These are phyloP conservation scores for Lasaia peninsularis DNA, from an alignment of 1,140 invertebrate species.

Conservation along the genomic window DNA sequence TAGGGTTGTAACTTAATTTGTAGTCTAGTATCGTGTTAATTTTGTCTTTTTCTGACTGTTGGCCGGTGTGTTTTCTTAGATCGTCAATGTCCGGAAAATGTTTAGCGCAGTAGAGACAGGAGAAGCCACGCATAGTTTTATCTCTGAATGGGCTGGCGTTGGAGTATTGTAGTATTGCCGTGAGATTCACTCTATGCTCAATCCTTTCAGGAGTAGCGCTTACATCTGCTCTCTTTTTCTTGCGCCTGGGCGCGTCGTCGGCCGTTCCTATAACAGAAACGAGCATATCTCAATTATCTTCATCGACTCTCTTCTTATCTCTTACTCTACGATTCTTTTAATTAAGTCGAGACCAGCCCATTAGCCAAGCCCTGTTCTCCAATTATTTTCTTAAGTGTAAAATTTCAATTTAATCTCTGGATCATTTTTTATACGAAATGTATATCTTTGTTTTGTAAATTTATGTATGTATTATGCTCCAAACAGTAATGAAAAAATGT, in stretches of 20 bases:
- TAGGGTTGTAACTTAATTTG: constrained; percentile 67
- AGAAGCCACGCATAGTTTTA: constrained; percentile 63
- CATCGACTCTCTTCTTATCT: constrained; percentile 44
- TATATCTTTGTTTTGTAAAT: no score
- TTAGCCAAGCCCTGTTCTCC: constrained; percentile 7
- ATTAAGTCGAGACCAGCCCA: constrained; percentile 23
- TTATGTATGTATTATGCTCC: no score
- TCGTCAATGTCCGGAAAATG: constrained; percentile 53
- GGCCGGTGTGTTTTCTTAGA: constrained; percentile 50
- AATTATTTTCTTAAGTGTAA: neutral
- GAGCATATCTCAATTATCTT: constrained; percentile 68
- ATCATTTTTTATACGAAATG: no score
- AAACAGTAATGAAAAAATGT: no score
- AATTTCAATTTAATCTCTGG: no score
- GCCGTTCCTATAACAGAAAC: constrained; percentile 72
- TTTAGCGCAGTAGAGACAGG: constrained; percentile 66
- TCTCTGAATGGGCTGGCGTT: constrained; percentile 68
- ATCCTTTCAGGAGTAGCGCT: constrained; percentile 67
- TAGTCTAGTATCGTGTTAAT: constrained; percentile 66
- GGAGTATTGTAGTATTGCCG: constrained; percentile 62
- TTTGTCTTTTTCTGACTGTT: constrained; percentile 57
- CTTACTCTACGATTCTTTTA: constrained; percentile 31
- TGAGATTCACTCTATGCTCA: constrained; percentile 68
- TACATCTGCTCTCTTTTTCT: constrained; percentile 52
- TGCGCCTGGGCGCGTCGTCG: constrained; percentile 51